Evolutionary conservation across 2,113 vertebrate species (phyloP), one percentile per base, ranked within the genome.

Genomic region (Odobenus rosmarus): DNA sequence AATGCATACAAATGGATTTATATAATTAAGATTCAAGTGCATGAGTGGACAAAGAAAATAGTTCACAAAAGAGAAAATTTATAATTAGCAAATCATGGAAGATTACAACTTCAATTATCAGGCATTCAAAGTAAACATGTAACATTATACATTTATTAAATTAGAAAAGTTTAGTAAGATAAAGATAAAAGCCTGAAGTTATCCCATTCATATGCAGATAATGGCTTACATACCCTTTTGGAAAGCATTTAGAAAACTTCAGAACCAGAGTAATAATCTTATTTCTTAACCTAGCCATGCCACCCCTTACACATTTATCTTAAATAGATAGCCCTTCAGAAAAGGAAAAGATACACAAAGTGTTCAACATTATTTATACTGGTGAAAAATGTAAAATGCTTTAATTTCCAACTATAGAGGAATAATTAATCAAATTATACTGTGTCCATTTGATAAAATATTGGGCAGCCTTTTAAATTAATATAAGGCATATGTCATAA

Each of bases 211-310:
- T 49, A 51, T 95, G 53, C 83, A 89, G 55, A 42, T 61, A 91
- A 84, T 72, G 61, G 28, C 55, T 95, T 88, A 69, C 51, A 90
- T 84, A 31, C 21, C 74, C 11, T 77, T 95, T 82, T 90, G 36
- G n/a, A 97, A 94, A 88, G 57, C 49, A 31, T 71, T 81, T 36
- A 18, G n/a, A 94, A 92, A 83, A 88, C 95, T 88, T 90, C 57
- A 90, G 80, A 92, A 71, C 57, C 18, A 15, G 59, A 67, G 31
- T 64, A 49, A 72, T 59, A 19, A 87, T 82, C 71, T 81, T 79
- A 36, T 42, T 24, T 81, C 24, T 86, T 91, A 67, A 88, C 57
- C 76, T 28, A 69, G 33, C 24, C 81, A 1, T 57, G 74, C 16
- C 3, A 72, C 42, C 33, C 71, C 59, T 72, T 90, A 87, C 21